Conservation (phyloP, 2,797 vertebrate species). For the Hypotaenidia okinawae region DNA sequence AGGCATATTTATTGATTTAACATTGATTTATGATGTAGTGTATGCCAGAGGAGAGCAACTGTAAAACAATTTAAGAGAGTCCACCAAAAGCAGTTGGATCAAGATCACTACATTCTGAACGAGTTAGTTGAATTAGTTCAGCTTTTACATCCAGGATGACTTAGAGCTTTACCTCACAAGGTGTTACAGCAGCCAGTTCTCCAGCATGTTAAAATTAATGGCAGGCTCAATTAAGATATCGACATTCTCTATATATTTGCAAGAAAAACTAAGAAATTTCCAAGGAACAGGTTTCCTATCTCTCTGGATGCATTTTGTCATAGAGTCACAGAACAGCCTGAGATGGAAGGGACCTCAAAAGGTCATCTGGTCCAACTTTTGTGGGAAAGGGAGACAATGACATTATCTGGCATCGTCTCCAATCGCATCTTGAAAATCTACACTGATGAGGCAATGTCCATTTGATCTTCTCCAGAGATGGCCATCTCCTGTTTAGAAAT, state of each 20-base stretch:
- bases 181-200: background rate
- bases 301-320: background rate
- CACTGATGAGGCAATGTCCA: no score
- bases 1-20: conserved; percentile 14
- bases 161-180: background rate
- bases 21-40: background rate
- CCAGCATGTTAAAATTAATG: background rate
- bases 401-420: background rate
- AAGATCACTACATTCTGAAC: background rate
- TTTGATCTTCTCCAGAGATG: background rate
- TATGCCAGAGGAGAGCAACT: background rate
- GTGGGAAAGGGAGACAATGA: background rate
- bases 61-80: background rate
- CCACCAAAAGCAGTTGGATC: background rate
- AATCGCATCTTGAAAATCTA: background rate
- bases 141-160: background rate
- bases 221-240: background rate
- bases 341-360: background rate
- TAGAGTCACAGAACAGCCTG: background rate
- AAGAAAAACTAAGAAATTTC: background rate
- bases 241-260: background rate
- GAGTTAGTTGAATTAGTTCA: background rate
- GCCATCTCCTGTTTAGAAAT: background rate
- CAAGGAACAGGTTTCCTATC: background rate
- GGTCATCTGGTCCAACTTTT: background rate